These are phyloP conservation scores for Aphodius granarius DNA, from an alignment of 2,888 invertebrate genomes.

Conservation along the genomic window DNA sequence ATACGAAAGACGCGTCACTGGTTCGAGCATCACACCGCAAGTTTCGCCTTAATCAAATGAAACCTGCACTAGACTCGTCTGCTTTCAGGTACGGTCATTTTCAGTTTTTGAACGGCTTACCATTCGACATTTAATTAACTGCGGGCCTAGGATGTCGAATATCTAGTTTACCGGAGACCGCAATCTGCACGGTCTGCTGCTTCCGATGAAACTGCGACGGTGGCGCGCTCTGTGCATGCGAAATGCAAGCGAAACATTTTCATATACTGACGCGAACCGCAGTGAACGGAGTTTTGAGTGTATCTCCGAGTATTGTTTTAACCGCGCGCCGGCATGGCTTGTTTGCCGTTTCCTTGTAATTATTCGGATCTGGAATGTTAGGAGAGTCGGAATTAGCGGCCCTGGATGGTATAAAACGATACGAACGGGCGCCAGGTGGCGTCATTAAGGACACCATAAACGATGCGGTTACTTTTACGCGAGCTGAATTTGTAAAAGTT, in stretches of 20 bases:
- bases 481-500: background rate
- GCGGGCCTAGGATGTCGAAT: background rate
- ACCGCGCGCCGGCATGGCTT: too few relatives aligned
- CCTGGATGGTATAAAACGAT: background rate
- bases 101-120: background rate
- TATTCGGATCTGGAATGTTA: background rate
- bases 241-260: background rate
- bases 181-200: background rate
- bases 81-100: background rate
- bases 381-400: background rate
- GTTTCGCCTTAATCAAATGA: background rate
- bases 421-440: background rate
- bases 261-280: background rate
- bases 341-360: background rate
- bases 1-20: background rate
- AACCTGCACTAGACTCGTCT: background rate
- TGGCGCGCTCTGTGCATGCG: background rate
- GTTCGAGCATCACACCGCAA: background rate
- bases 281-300: background rate
- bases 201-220: background rate
- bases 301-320: background rate
- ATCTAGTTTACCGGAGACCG: background rate
- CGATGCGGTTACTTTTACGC: background rate
- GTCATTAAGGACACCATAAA: background rate
- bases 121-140: background rate